phyloP scores from a whole-genome alignment of 2,797 vertebrate genomes.

The Cuculus canorus region DNA sequence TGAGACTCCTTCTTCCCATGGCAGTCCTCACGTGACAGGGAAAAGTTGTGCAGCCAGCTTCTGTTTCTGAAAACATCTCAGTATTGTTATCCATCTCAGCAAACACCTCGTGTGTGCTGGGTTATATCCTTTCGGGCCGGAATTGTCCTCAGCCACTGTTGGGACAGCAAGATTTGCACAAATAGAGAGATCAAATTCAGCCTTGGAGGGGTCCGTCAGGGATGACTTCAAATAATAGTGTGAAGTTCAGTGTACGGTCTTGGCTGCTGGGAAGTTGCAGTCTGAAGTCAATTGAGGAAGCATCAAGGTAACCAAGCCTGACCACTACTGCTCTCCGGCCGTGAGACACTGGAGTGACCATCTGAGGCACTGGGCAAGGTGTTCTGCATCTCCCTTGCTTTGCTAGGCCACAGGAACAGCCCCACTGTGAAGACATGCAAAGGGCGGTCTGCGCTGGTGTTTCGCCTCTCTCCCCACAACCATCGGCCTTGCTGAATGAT shows the following conservation, averaged over 20 bases:
- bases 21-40: rapidly evolving
- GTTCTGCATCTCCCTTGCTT: background rate
- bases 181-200: background rate
- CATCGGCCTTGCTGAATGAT: background rate
- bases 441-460: background rate
- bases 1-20: background rate
- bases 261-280: background rate
- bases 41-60: background rate
- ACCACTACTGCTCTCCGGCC: background rate
- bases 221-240: background rate
- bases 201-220: rapidly evolving
- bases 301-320: background rate
- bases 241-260: background rate
- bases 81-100: background rate
- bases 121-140: background rate
- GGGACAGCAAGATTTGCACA: background rate
- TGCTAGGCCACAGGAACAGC: background rate
- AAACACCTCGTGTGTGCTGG: background rate
- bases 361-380: background rate
- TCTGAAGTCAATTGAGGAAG: background rate
- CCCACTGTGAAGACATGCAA: background rate
- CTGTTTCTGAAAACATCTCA: background rate
- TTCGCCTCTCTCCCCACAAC: background rate
- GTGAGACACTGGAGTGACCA: background rate
- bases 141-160: background rate